A percentile compares a stretch with the other conserved stretches of the same genome.
Conservation (phyloP, 1,140 invertebrate species). For the Notospermus geniculatus region DNA sequence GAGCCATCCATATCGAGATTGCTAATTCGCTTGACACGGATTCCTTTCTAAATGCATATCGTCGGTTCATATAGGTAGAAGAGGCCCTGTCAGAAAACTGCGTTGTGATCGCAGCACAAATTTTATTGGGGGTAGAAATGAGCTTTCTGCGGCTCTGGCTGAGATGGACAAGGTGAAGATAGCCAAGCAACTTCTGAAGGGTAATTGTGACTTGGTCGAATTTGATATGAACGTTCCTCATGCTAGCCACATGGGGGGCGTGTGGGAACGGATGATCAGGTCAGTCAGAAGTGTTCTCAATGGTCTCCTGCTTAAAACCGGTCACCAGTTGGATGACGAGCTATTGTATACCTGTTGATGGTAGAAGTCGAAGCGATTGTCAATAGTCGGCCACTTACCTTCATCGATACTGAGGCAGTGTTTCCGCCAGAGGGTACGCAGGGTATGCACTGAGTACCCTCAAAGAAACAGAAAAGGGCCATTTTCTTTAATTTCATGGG, state of each 20-base stretch:
- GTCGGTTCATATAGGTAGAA: constrained; percentile 21
- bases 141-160: constrained; percentile 20
- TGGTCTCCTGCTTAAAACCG: constrained; percentile 2
- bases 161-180: constrained; percentile 15
- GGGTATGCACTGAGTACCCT: too few species aligned
- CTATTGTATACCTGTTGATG: constrained; percentile 9
- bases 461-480: too few species aligned
- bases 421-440: too few species aligned
- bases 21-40: too few species aligned
- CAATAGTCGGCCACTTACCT: too few species aligned
- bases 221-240: constrained; percentile 23
- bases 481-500: too few species aligned
- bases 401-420: too few species aligned
- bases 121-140: constrained; percentile 32
- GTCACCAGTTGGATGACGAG: constrained; percentile 14
- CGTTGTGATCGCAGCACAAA: constrained; percentile 36
- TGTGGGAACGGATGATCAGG: too few species aligned
- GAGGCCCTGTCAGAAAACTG: constrained; percentile 22
- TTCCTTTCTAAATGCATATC: too few species aligned
- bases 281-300: constrained; percentile 20
- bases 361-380: too few species aligned
- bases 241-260: too few species aligned
- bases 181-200: neutral
- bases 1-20: too few species aligned
- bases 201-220: constrained; percentile 12